These are phyloP conservation scores for Plutella xylostella DNA, from an alignment of 2,888 invertebrate genomes.

Conservation along the genomic window DNA sequence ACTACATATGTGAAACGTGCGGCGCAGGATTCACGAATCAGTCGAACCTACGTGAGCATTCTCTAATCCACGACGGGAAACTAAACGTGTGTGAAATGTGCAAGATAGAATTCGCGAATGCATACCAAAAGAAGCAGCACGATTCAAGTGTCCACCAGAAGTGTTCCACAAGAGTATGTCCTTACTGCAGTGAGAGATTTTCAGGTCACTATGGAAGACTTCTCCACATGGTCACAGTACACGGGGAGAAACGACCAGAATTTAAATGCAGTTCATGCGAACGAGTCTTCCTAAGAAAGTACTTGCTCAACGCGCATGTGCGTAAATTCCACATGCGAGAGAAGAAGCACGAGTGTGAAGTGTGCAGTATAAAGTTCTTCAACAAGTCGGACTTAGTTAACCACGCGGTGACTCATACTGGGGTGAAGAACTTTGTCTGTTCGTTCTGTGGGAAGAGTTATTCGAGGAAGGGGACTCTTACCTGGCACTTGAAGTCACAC, in stretches of 20 bases:
- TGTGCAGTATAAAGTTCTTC: constrained; percentile 47
- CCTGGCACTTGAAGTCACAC: neutral
- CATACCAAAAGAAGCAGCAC: constrained; percentile 27
- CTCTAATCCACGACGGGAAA: constrained; percentile 27
- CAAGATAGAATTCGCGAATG: constrained; percentile 26
- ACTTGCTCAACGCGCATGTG: constrained; percentile 47
- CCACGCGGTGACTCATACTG: constrained; percentile 36
- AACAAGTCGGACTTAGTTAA: constrained; percentile 36
- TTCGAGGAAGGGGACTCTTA: neutral
- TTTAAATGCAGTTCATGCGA: constrained; percentile 37
- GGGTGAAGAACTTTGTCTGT: constrained; percentile 43
- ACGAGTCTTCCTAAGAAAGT: constrained; percentile 44
- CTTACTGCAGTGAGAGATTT: constrained; percentile 37
- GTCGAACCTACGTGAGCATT: constrained; percentile 44
- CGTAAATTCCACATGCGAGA: constrained; percentile 52
- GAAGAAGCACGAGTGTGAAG: constrained; percentile 42
- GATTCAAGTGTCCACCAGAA: constrained; percentile 28
- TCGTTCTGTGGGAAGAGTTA: constrained; percentile 23
- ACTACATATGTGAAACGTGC: constrained; percentile 50
- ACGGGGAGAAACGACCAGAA: constrained; percentile 39
- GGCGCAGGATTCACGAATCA: constrained; percentile 49
- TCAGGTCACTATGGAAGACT: constrained; percentile 38
- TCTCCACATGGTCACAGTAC: constrained; percentile 34
- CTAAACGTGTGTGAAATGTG: constrained; percentile 34
- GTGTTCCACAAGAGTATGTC: constrained; percentile 39